Percentiles rank a stretch among this genome's conserved stretches.
phyloP scores from a whole-genome alignment of 2,797 vertebrate species.

The Calcarius lapponicus region DNA sequence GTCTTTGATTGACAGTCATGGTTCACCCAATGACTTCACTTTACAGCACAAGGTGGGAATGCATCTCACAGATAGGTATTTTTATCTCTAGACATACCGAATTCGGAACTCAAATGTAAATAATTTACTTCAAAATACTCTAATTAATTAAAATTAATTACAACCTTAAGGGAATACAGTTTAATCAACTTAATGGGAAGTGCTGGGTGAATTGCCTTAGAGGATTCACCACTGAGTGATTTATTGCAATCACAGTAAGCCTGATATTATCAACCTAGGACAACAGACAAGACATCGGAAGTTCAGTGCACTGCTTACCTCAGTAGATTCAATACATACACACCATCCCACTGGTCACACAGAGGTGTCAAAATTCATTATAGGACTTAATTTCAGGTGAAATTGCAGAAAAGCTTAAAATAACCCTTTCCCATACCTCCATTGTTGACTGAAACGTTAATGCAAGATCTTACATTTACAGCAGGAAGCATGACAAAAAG shows the following conservation, averaged over 20 bases:
- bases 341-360: neutral
- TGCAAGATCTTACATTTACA: neutral
- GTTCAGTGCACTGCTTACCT: neutral
- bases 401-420: neutral
- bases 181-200: neutral
- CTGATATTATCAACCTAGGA: neutral
- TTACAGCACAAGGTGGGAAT: neutral
- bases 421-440: neutral
- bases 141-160: neutral
- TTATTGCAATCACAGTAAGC: neutral
- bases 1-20: neutral
- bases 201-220: neutral
- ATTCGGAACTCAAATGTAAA: neutral
- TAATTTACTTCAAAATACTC: neutral
- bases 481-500: neutral
- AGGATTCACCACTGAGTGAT: neutral
- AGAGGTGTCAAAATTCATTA: neutral
- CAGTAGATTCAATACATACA: neutral
- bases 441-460: neutral
- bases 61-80: neutral
- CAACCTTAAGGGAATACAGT: neutral
- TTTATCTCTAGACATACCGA: neutral
- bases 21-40: neutral
- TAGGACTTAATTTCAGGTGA: neutral
- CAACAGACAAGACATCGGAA: neutral